phyloP scores from a whole-genome alignment of 2,797 vertebrate genomes.

The Masticophis lateralis region DNA sequence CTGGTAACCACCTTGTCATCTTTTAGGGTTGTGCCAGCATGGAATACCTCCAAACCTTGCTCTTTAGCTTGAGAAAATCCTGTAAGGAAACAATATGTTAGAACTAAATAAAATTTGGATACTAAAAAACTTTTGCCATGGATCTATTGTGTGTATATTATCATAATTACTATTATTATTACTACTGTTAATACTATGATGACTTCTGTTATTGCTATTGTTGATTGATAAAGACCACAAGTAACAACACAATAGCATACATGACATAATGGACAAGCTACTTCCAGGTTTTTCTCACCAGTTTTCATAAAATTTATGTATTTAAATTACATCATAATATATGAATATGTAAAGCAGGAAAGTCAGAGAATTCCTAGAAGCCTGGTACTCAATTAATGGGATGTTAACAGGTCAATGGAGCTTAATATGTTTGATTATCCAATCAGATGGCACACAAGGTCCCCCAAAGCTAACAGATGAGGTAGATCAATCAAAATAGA shows the following conservation, averaged over 20 bases:
- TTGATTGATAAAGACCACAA: not conserved
- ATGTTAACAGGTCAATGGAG: not conserved
- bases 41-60: constrained; percentile 87
- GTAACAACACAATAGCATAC: not conserved
- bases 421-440: not conserved
- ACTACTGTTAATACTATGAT: not conserved
- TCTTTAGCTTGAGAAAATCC: constrained; percentile 80
- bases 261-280: not conserved
- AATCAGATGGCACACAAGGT: not conserved
- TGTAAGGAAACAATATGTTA: constrained; percentile 49
- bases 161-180: not conserved
- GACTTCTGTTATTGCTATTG: not conserved
- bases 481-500: not conserved
- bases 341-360: not conserved
- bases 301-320: not conserved
- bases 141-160: not conserved
- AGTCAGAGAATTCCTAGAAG: not conserved
- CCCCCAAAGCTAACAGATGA: not conserved
- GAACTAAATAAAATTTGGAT: not conserved
- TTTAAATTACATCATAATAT: not conserved
- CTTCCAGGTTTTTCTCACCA: not conserved
- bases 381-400: not conserved
- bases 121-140: constrained; percentile 2
- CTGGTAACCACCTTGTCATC: constrained; percentile 81
- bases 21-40: constrained; percentile 84